Evolutionary conservation across 2,797 vertebrate species (phyloP), one percentile per base, ranked within the genome.

Genomic region (Serranus cabrilla): DNA sequence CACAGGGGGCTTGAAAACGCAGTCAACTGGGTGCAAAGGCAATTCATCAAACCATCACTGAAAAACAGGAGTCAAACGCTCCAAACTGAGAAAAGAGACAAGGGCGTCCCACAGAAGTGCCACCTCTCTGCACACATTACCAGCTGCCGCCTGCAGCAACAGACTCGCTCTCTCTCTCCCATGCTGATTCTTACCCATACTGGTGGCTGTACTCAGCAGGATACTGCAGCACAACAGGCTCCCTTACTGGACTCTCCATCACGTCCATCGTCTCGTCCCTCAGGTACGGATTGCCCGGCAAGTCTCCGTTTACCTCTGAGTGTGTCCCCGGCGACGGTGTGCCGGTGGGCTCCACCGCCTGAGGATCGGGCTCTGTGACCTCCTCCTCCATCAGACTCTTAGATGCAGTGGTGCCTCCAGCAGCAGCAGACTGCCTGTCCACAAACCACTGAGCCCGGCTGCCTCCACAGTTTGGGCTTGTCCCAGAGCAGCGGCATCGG

Each of bases 361-460:
- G 90, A 72, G 87, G 87, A 86, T 89, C 90, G 8, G 84, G 83
- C 81, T 91, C 88, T 7, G 82, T 89, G 88, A 92, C 93, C 92
- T 93, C 95, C 93, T 93, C 93, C 92, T 95, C 95, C 94, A 95
- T 95, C 85, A 83, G 77, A 61, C 71, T 76, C 70, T 63, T 55
- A 84, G 78, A 88, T 69, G 89, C 75, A 76, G 86, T n/a, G 9
- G 68, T 50, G 60, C 62, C 73, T 88, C 85, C 87, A 59, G 80
- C 87, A 77, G 76, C 59, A 43, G 83, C 87, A 74, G 58, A 72
- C 73, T 58, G 68, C 47, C 86, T 80, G 87, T 85, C 90, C 87
- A 88, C 76, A 72, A 77, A 85, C 80, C 79, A 58, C 85, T 81
- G 87, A 93, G 89, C 86, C 91, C 59, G 73, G 82, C 90, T 86